Evolutionary conservation across 2,113 vertebrate species (phyloP), one percentile per base, ranked within the genome.

Genomic region (Murina feae): DNA sequence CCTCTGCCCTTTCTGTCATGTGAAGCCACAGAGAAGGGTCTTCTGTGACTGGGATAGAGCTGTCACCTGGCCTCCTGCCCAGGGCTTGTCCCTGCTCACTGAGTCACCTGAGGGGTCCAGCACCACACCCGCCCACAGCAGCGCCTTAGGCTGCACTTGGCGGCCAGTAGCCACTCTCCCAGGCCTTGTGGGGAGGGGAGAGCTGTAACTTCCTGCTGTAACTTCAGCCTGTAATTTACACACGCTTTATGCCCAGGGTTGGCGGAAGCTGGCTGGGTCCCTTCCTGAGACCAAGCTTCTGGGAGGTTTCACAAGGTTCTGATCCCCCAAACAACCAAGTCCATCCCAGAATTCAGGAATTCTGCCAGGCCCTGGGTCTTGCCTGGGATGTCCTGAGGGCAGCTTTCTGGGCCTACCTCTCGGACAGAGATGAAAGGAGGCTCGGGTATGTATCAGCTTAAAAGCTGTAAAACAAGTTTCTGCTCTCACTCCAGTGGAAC

Each of bases 201-300:
- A 25, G 11, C 42, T 3, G 37, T 63, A 63, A 42, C 82, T 65
- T 65, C 44, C 51, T 82, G 37, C 65, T 21, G 37, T 39, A 25
- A 16, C 44, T 20, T 47, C 68, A 20, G 37, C 69, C 60, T 17
- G 1, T 44, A 21, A 16, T 32, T 18, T 14, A 78, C 10, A 25
- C 13, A 2, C 9, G 6, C 44, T 53, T 6, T 11, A 0, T 2
- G 21, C 12, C 4, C 8, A 13, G 23, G 18, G 18, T 23, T 58
- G 39, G 47, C 14, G 20, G 25, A 35, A 58, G 32, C 47, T 32
- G 69, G 53, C 42, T 4, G 0, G 20, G 5, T 17, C 9, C 53
- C 37, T 49, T 17, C 9, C 37, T 65, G 28, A 47, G 42, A 18
- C 65, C 65, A 51, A 63, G 35, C 37, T 44, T 20, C 53, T 30